phyloP scores from a whole-genome alignment of 2,797 vertebrate species.

The Tenualosa ilisha region DNA sequence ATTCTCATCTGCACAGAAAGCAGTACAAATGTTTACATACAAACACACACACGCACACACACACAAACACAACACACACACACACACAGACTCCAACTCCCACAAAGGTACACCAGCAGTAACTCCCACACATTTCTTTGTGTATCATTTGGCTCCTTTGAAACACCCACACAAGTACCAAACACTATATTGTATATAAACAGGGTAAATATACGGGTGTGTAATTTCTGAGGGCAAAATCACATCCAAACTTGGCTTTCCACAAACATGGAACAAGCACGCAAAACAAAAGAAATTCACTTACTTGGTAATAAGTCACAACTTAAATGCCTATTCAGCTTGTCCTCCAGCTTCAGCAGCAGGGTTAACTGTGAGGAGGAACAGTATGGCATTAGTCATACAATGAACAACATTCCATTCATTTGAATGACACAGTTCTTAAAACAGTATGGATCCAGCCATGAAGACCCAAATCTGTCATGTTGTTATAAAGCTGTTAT shows the following conservation, averaged over 20 bases:
- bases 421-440: background rate
- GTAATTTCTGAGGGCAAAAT: slow-evolving; percentile 54
- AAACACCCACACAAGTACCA: background rate
- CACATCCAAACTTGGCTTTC: background rate
- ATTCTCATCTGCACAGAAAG: slow-evolving; percentile 84
- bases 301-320: slow-evolving; percentile 93
- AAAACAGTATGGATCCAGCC: background rate
- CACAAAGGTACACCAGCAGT: background rate
- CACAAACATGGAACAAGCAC: background rate
- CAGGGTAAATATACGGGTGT: background rate
- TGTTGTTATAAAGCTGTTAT: background rate
- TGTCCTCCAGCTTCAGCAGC: slow-evolving; percentile 96
- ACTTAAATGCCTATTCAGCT: slow-evolving; percentile 96
- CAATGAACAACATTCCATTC: background rate
- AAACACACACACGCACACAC: background rate
- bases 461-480: background rate
- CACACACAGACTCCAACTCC: background rate
- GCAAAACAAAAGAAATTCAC: slow-evolving; percentile 43
- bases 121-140: slow-evolving; percentile 20
- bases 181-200: background rate
- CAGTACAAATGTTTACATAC: background rate
- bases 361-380: slow-evolving; percentile 81
- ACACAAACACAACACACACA: background rate
- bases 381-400: background rate
- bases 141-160: slow-evolving; percentile 10